These are phyloP conservation scores for Myiozetetes cayanensis DNA, from an alignment of 2,113 vertebrate genomes.

Conservation along the genomic window DNA sequence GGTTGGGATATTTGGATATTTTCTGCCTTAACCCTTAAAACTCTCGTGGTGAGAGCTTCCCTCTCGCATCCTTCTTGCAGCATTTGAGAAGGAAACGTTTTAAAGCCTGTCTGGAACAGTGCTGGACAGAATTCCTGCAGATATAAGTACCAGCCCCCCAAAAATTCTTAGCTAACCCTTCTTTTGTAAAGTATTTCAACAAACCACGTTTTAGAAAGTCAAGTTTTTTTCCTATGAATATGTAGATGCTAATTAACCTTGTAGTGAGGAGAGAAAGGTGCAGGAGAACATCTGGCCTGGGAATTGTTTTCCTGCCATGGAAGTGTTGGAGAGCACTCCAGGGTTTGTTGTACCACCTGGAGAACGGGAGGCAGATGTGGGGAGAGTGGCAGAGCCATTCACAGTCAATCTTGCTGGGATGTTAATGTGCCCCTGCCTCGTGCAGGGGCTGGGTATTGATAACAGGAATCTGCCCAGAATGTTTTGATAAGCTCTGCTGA, in stretches of 20 bases:
- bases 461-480: not conserved
- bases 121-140: not conserved
- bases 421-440: not conserved
- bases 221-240: not conserved
- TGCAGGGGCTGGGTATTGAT: not conserved
- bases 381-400: not conserved
- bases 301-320: not conserved
- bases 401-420: not conserved
- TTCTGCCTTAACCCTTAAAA: slow-evolving; percentile 30
- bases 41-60: not conserved
- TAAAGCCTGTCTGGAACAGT: not conserved
- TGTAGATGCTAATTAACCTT: not conserved
- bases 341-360: not conserved
- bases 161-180: not conserved
- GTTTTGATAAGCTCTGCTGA: not conserved
- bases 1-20: not conserved
- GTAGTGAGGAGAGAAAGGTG: not conserved
- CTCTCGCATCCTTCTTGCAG: not conserved
- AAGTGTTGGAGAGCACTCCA: not conserved
- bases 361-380: not conserved
- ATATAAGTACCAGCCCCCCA: not conserved
- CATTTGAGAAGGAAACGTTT: not conserved
- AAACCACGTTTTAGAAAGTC: not conserved
- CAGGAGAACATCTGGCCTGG: not conserved
- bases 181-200: not conserved